Percentiles rank a stretch among this genome's conserved stretches.
phyloP scores from a whole-genome alignment of 92 coral and sea anemone species.

The Epizoanthus stellaris region DNA sequence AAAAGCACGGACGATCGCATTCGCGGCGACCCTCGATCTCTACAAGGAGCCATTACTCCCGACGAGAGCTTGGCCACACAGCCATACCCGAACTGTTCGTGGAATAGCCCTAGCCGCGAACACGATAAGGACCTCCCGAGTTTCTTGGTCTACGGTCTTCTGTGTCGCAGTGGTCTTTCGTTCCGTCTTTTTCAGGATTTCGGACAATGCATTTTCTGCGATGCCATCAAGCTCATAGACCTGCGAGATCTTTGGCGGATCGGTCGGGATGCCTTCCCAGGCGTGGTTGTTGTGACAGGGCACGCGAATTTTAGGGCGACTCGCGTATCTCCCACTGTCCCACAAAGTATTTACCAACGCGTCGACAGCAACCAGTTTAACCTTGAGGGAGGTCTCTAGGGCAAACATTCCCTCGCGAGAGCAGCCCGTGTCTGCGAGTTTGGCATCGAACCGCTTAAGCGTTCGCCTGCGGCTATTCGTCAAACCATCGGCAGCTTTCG shows the following conservation, averaged over 20 bases:
- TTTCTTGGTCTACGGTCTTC: too few relatives aligned
- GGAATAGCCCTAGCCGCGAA: too few relatives aligned
- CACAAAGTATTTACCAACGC: slow-evolving; percentile 47
- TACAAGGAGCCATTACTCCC: too few relatives aligned
- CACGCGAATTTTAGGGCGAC: background rate
- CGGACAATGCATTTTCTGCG: slow-evolving; percentile 6
- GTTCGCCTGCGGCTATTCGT: slow-evolving; percentile 33
- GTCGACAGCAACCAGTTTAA: slow-evolving; percentile 46
- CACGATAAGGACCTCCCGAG: too few relatives aligned
- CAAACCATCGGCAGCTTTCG: slow-evolving; percentile 14
- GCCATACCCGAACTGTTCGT: too few relatives aligned
- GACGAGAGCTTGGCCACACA: too few relatives aligned
- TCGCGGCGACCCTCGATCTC: too few relatives aligned
- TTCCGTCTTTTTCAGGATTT: background rate
- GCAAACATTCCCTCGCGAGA: slow-evolving; percentile 24
- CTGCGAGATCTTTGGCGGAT: slow-evolving; percentile 16
- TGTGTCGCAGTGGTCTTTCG: slow-evolving; percentile 11
- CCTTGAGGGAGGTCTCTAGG: slow-evolving; percentile 24
- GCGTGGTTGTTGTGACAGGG: slow-evolving; percentile 66
- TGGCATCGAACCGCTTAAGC: slow-evolving; percentile 20
- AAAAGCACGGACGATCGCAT: too few relatives aligned
- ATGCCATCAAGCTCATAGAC: background rate
- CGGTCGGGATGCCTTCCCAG: slow-evolving; percentile 52
- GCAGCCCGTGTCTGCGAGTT: slow-evolving; percentile 48
- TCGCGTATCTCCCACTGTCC: slow-evolving; percentile 55